Evolutionary conservation across 2,888 invertebrate species (phyloP), one percentile per base, ranked within the genome.

Genomic region (Paralinhomoeus sp.): DNA sequence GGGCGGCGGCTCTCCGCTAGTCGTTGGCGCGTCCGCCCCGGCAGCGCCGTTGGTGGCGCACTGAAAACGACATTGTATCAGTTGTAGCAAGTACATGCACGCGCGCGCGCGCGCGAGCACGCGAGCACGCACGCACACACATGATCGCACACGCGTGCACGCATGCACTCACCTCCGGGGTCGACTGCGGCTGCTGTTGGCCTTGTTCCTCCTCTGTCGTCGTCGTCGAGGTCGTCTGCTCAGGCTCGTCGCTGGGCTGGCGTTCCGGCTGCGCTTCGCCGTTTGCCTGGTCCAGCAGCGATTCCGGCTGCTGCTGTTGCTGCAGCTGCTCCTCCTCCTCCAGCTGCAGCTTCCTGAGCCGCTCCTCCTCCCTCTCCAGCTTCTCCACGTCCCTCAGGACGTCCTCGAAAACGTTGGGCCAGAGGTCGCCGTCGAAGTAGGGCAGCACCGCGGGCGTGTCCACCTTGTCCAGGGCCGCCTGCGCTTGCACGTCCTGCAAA

Each of bases 391-490:
- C 91, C 63, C 89, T 89, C 57, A 93, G 91, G 59, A 85, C 84
- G 64, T 93, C 91, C 67, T 93, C 93, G 22, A 93, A 71, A 41
- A 91, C 89, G 63, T 91, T 91, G 22, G 93, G 93, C 93, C 93
- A 93, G 67, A 91, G 93, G 67, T 93, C 93, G 22, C 93, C 87
- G 66, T 87, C 87, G 59, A 87, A 87, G 63, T 87, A 87, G n/a
- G 87, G 85, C 60, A 87, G 68, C 65, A 85, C 85, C 20, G 84
- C 81, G 47, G 85, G 84, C 40, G 82, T 82, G 53, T 76, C 75
- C 57, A 93, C 71, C 65, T 81, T 84, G 64, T 89, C 89, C 70
- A 93, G 91, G 75, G 84, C 80, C 22, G 91, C 89, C 75, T 41
- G 40, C 33, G 20, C 23, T 5, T 5, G 18, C 7, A 40, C 24